A percentile compares a stretch with the other conserved stretches of the same genome.
Conservation (phyloP, 2,113 vertebrate genomes). For the Nesospiza acunhae region DNA sequence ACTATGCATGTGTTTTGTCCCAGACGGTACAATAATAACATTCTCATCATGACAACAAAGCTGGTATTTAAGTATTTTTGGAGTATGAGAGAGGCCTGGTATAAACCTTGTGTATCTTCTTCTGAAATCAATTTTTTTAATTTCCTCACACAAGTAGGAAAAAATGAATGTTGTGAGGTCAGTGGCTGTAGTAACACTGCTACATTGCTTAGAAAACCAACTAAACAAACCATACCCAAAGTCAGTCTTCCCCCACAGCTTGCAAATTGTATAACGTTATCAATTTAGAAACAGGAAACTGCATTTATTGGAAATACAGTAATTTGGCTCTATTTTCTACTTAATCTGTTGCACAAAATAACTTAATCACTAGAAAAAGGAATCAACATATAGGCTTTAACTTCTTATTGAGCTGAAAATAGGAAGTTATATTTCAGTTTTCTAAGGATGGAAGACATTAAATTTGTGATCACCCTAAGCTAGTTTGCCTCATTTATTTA, state of each 20-base stretch:
- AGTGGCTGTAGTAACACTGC: background rate
- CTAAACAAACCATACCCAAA: fast-evolving
- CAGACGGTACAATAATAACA: background rate
- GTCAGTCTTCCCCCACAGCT: fast-evolving
- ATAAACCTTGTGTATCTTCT: background rate
- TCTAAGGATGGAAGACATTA: background rate
- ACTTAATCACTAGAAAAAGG: background rate
- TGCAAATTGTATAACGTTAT: background rate
- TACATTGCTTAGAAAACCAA: background rate
- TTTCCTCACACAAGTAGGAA: background rate
- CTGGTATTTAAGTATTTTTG: background rate
- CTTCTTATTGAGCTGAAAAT: background rate
- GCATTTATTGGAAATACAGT: background rate
- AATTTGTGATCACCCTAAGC: background rate
- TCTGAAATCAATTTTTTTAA: background rate
- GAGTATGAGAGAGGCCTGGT: background rate
- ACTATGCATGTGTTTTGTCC: background rate
- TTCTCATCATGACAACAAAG: background rate
- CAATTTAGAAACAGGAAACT: background rate
- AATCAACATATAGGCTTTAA: background rate
- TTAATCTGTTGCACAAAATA: background rate
- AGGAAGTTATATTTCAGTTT: background rate
- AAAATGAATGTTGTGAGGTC: background rate
- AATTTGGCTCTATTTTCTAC: background rate
- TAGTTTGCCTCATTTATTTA: background rate